Percentiles rank a stretch among this genome's conserved stretches.
Conservation (phyloP, 1,140 invertebrate genomes). For the Ceratosolen solmsi region DNA sequence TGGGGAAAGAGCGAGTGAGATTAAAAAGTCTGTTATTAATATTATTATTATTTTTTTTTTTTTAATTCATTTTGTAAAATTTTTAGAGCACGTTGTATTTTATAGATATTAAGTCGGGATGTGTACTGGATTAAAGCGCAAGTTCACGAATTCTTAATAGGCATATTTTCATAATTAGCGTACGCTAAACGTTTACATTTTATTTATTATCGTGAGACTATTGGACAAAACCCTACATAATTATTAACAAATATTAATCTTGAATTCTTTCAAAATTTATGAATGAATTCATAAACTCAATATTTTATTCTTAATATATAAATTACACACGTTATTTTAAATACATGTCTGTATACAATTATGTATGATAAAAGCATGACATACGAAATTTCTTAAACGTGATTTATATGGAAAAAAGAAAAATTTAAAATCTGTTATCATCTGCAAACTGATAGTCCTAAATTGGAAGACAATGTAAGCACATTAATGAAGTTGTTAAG, state of each 20-base stretch:
- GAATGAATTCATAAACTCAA: not conserved
- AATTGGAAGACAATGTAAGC: slow-evolving; percentile 41
- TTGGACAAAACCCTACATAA: slow-evolving; percentile 8
- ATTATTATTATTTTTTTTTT: not conserved
- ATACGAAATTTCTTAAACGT: slow-evolving; percentile 24
- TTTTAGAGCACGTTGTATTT: slow-evolving; percentile 42
- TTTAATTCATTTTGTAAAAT: slow-evolving; percentile 37
- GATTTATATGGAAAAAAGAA: not conserved
- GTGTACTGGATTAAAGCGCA: slow-evolving; percentile 64
- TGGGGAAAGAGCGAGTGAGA: slow-evolving; percentile 38
- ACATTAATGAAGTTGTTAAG: too few species aligned
- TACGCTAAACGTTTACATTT: slow-evolving; percentile 30
- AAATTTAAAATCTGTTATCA: slow-evolving; percentile 8
- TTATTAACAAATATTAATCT: slow-evolving; percentile 12
- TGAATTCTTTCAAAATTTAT: not conserved
- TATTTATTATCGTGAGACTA: not conserved
- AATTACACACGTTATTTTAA: slow-evolving; percentile 3
- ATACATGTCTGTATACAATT: slow-evolving; percentile 22
- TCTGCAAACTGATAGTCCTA: slow-evolving; percentile 25
- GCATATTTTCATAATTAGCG: not conserved
- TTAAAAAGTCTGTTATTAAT: slow-evolving; percentile 45
- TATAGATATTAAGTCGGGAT: slow-evolving; percentile 56
- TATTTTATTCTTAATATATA: not conserved
- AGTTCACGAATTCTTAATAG: slow-evolving; percentile 20
- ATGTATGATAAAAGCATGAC: slow-evolving; percentile 18